A percentile compares a stretch with the other conserved stretches of the same genome.
Conservation (phyloP, 2,797 vertebrate species). For the Thalassophryne amazonica region DNA sequence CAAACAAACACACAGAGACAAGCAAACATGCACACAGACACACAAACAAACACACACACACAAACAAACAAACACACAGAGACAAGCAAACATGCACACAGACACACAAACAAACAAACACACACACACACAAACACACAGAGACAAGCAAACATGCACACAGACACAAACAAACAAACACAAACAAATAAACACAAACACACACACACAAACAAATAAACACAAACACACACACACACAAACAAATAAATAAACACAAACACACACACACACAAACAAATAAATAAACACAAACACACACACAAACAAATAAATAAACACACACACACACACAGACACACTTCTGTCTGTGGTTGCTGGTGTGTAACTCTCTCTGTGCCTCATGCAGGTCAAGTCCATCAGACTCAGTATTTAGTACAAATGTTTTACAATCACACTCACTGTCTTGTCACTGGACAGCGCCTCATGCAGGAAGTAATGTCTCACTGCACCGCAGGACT, state of each 20-base stretch:
- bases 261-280: not conserved
- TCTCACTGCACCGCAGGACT: too few species aligned
- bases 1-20: too few species aligned
- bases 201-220: not conserved
- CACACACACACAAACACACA: not conserved
- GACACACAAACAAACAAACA: not conserved
- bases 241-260: not conserved
- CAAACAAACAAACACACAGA: not conserved
- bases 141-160: not conserved
- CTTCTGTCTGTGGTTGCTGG: conserved; percentile 63
- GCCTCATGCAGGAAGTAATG: too few species aligned
- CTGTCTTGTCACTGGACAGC: too few species aligned
- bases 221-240: not conserved
- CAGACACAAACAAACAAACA: not conserved
- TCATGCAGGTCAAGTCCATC: too few species aligned
- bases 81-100: not conserved
- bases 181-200: not conserved
- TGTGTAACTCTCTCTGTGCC: conserved; percentile 37
- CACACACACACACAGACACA: conserved; percentile 33
- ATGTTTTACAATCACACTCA: too few species aligned
- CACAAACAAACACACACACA: not conserved
- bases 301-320: not conserved
- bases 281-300: not conserved
- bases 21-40: not conserved
- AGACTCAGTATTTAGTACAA: too few species aligned